Conservation (phyloP, 2,113 vertebrate genomes). For the Charina bottae region DNA sequence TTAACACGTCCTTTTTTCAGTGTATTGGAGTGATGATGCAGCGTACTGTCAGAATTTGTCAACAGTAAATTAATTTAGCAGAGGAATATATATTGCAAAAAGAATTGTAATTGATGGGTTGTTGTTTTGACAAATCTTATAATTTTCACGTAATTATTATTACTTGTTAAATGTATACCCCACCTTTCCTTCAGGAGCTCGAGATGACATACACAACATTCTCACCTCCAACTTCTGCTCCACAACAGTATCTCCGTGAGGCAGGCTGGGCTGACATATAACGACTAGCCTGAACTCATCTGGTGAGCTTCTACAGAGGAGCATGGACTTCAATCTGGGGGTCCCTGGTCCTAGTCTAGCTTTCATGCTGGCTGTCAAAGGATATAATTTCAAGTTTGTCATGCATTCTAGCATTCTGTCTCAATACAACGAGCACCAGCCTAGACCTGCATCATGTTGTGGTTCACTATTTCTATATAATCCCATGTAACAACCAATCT, state of each 20-base stretch:
- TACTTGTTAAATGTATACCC: neutral
- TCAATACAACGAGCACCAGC: neutral
- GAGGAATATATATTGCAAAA: neutral
- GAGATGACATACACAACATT: neutral
- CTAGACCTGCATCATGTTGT: neutral
- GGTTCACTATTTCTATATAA: neutral
- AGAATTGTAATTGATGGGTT: neutral
- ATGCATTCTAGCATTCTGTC: slow-evolving; percentile 15
- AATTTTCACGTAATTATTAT: neutral
- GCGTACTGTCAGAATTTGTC: neutral
- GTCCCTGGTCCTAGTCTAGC: neutral
- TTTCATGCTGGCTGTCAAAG: neutral
- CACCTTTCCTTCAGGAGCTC: neutral
- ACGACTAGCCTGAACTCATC: neutral
- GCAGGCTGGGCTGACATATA: neutral
- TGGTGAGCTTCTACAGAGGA: neutral
- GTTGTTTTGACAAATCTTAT: slow-evolving; percentile 16
- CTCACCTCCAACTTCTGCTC: neutral
- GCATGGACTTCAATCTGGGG: neutral
- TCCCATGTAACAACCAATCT: neutral
- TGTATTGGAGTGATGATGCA: neutral
- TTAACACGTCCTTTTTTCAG: neutral
- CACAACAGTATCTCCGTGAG: neutral
- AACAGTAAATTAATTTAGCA: neutral
- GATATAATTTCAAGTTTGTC: slow-evolving; percentile 37